phyloP scores from a whole-genome alignment of 1,140 invertebrate genomes.

The Zaprionus inermis region DNA sequence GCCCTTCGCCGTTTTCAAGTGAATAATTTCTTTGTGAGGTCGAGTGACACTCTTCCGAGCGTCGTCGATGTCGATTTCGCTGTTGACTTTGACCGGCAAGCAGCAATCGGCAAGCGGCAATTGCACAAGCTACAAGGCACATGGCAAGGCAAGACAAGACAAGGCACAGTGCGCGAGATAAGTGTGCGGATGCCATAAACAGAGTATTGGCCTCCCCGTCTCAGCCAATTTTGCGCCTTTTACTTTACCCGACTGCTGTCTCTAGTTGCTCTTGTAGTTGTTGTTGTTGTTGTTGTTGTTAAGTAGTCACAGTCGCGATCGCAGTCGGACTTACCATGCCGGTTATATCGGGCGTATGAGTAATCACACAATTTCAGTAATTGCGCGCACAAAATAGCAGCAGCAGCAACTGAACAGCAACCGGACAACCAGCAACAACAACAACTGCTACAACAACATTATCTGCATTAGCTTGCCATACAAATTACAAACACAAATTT shows the following conservation, averaged over 20 bases:
- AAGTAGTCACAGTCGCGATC: slow-evolving; percentile 29
- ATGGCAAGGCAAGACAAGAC: slow-evolving; percentile 37
- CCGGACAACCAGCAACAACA: slow-evolving; percentile 31
- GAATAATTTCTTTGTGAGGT: slow-evolving; percentile 77
- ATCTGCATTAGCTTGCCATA: slow-evolving; percentile 52
- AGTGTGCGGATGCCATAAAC: slow-evolving; percentile 59
- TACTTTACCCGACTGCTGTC: slow-evolving; percentile 66
- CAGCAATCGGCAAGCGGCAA: slow-evolving; percentile 43
- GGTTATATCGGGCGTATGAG: slow-evolving; percentile 80
- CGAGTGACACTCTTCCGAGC: slow-evolving; percentile 75
- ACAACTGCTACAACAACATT: slow-evolving; percentile 33
- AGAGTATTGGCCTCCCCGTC: slow-evolving; percentile 75
- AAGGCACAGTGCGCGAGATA: slow-evolving; percentile 36
- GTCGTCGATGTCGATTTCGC: slow-evolving; percentile 45
- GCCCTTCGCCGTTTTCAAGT: slow-evolving; percentile 31
- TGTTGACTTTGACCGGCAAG: slow-evolving; percentile 75
- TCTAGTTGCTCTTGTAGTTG: slow-evolving; percentile 21
- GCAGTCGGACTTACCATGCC: slow-evolving; percentile 56
- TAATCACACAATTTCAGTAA: slow-evolving; percentile 80
- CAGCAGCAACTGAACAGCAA: slow-evolving; percentile 45
- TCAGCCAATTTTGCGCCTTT: slow-evolving; percentile 78
- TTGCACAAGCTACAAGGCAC: slow-evolving; percentile 53
- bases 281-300: slow-evolving; percentile 20
- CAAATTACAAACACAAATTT: slow-evolving; percentile 78
- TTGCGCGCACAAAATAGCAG: slow-evolving; percentile 64